Evolutionary conservation across 2,888 invertebrate genomes (phyloP), one percentile per base, ranked within the genome.

Genomic region (Pandemis heparana): DNA sequence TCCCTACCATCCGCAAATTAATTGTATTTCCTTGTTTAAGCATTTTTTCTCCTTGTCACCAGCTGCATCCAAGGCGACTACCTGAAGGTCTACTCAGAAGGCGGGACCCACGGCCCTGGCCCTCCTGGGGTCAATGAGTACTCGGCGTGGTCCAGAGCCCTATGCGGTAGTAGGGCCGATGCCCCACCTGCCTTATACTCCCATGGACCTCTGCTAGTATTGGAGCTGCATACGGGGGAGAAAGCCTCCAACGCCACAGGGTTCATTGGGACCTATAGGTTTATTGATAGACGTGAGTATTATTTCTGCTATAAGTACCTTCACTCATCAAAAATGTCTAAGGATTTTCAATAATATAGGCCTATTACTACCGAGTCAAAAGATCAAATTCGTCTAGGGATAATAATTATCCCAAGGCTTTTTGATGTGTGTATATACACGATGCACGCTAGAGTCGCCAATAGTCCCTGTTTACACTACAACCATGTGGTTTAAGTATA

Each of bases 111-210:
- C 82, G 96, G 96, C 0, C 94, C 94, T 0, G 94, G 94, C 0
- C 95, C 97, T 73, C 97, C 97, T 76, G 96, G 95, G 5, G 96
- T 97, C 81, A 97, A 97, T 87, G 97, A 97, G 85, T 96, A 96
- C 85, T 97, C 97, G 0, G 96, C 96, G n/a, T 97, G 97, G 96
- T 96, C 97, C 60, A 95, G 96, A 46, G 91, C 96, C 12, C 92
- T 97, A 53, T 97, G 97, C 83, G 97, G 97, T 2, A 95, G 95
- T 78, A 90, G 96, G 80, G 93, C 93, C n/a, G 96, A 97, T 83
- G 95, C 96, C 62, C 97, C 97, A 60, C 96, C 96, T 78, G 95
- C 96, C 7, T 89, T 97, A 68, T 97, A 96, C 92, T 97, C 97
- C 32, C 96, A 97, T 53, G 96, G 96, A 66, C 96, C 96, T 0